Conservation (phyloP, 2,797 vertebrate genomes). For the Vireo griseus region DNA sequence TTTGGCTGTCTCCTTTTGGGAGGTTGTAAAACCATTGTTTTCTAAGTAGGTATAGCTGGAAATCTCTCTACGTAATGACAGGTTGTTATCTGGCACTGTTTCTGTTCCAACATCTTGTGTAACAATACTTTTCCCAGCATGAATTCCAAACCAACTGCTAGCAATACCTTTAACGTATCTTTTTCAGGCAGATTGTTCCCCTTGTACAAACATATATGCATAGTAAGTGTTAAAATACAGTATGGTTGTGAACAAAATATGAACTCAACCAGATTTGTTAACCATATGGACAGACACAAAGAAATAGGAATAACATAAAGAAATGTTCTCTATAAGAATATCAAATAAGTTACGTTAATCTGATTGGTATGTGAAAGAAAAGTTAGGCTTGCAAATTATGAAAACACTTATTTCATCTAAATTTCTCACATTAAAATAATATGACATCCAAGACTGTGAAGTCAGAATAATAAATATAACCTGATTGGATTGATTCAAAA, state of each 20-base stretch:
- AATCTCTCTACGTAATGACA: not conserved
- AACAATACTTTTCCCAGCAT: conserved; percentile 5
- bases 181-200: not conserved
- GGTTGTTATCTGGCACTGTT: not conserved
- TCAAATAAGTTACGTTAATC: not conserved
- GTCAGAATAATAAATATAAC: not conserved
- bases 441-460: not conserved
- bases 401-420: not conserved
- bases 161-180: not conserved
- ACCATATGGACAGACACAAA: not conserved
- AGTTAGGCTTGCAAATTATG: not conserved
- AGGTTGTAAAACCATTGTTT: not conserved
- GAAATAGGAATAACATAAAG: not conserved
- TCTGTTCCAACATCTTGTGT: not conserved
- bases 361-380: not conserved
- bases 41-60: not conserved
- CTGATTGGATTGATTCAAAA: not conserved
- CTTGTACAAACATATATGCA: not conserved
- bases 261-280: not conserved
- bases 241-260: conserved; percentile 15
- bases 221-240: conserved; percentile 2
- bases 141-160: conserved; percentile 6
- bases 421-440: not conserved
- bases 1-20: not conserved
- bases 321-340: not conserved